Evolutionary conservation across 2,113 vertebrate species (phyloP).

Genomic region (Daphoenositta chrysoptera): DNA sequence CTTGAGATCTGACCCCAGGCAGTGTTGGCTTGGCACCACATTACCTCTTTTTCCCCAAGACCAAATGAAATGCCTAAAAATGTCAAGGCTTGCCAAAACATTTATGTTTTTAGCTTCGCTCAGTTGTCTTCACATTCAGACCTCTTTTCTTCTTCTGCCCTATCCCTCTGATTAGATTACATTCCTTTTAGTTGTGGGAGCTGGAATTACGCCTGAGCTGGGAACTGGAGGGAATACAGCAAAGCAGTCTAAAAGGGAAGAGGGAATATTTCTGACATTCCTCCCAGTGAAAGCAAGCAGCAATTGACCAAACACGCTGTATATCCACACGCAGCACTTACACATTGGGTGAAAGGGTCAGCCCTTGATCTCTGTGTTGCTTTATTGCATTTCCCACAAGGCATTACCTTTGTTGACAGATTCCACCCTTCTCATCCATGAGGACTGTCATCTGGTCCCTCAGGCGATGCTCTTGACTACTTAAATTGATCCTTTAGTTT

Average conservation of each 20-base stretch:
- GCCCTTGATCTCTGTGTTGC: background rate
- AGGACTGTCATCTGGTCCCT: constrained; percentile 22
- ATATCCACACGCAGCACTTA: background rate
- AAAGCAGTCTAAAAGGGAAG: background rate
- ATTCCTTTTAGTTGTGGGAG: background rate
- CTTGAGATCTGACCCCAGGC: constrained; percentile 7
- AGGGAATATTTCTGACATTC: constrained; percentile 30
- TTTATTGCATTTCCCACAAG: constrained; percentile 8
- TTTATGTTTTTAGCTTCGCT: background rate
- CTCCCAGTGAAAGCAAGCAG: constrained; percentile 33
- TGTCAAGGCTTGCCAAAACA: constrained; percentile 22
- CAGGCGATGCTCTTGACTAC: background rate
- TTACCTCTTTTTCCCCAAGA: constrained; percentile 28
- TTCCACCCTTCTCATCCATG: background rate
- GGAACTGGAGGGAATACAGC: constrained; percentile 40
- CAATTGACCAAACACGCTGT: constrained; percentile 42
- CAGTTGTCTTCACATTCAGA: background rate
- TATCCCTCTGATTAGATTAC: background rate
- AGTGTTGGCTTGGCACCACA: constrained; percentile 46
- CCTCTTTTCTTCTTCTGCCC: background rate
- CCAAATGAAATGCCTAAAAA: constrained; percentile 42
- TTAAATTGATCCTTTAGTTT: constrained; percentile 27
- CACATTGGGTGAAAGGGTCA: constrained; percentile 14
- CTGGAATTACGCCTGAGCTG: background rate
- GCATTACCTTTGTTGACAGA: constrained; percentile 32